Evolutionary conservation across 2,888 invertebrate species (phyloP).

Genomic region (Eledona agricola): DNA sequence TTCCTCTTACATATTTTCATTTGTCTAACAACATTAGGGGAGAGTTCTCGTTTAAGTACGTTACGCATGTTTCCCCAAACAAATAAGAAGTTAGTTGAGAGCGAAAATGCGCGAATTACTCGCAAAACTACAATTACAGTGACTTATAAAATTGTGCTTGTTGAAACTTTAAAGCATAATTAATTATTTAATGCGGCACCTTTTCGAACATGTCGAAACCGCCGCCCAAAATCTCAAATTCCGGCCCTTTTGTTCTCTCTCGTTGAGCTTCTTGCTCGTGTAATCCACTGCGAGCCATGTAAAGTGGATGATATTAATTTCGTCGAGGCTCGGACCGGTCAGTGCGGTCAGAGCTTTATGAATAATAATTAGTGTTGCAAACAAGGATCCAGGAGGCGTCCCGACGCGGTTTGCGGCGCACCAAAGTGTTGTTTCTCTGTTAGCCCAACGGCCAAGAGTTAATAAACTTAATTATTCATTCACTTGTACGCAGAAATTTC

Average conservation of each 20-base stretch:
- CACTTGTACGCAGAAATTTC: constrained; percentile 20
- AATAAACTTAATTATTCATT: constrained; percentile 25
- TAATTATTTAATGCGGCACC: too few species aligned
- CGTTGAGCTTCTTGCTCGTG: too few species aligned
- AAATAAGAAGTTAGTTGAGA: constrained; percentile 28
- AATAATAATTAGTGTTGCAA: constrained; percentile 63
- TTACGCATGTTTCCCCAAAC: constrained; percentile 21
- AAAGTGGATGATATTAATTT: constrained; percentile 61
- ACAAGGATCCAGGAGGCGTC: constrained; percentile 59
- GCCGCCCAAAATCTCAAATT: too few species aligned
- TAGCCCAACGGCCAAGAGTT: constrained; percentile 19
- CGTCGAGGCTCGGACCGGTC: constrained; percentile 58
- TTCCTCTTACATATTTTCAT: constrained; percentile 30
- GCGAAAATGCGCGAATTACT: too few species aligned
- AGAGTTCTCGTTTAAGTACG: constrained; percentile 13
- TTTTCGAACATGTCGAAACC: too few species aligned
- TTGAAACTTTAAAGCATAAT: too few species aligned
- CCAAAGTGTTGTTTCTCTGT: constrained; percentile 43
- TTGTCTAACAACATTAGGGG: constrained; percentile 27
- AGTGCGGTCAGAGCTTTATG: constrained; percentile 60
- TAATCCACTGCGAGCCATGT: constrained; percentile 54
- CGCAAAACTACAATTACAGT: too few species aligned
- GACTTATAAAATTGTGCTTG: too few species aligned
- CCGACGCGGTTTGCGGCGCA: constrained; percentile 55
- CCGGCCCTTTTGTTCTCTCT: too few species aligned